These are phyloP conservation scores for Drosophila hamatofila DNA, from an alignment of 2,888 invertebrate genomes.

Conservation along the genomic window DNA sequence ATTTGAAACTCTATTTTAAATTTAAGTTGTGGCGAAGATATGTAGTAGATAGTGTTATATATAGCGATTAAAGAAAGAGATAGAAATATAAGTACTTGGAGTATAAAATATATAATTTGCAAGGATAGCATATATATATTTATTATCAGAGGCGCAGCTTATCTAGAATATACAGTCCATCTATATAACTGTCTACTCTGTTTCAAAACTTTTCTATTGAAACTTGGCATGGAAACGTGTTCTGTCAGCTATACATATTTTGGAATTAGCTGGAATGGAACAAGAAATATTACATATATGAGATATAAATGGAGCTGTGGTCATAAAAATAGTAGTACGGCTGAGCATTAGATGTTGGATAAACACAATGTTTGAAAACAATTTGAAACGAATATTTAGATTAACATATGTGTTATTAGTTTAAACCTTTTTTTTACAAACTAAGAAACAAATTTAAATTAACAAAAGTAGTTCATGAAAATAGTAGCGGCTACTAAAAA, in stretches of 20 bases:
- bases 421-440: too few species aligned
- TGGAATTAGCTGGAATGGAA: neutral
- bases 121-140: neutral
- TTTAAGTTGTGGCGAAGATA: neutral
- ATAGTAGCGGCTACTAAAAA: too few species aligned
- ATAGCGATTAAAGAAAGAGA: neutral
- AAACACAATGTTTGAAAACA: neutral
- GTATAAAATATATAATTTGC: neutral
- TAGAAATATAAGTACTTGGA: neutral
- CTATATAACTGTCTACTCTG: neutral
- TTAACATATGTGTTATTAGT: too few species aligned
- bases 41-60: too few species aligned
- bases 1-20: neutral
- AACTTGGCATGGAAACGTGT: neutral
- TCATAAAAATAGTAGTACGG: neutral
- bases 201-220: neutral
- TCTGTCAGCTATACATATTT: neutral
- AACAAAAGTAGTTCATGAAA: too few species aligned
- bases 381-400: neutral
- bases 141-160: neutral
- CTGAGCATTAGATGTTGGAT: neutral
- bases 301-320: neutral
- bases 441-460: too few species aligned
- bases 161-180: neutral
- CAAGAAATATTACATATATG: neutral